phyloP scores from a whole-genome alignment of 2,888 invertebrate species.

The Pandemis heparana region DNA sequence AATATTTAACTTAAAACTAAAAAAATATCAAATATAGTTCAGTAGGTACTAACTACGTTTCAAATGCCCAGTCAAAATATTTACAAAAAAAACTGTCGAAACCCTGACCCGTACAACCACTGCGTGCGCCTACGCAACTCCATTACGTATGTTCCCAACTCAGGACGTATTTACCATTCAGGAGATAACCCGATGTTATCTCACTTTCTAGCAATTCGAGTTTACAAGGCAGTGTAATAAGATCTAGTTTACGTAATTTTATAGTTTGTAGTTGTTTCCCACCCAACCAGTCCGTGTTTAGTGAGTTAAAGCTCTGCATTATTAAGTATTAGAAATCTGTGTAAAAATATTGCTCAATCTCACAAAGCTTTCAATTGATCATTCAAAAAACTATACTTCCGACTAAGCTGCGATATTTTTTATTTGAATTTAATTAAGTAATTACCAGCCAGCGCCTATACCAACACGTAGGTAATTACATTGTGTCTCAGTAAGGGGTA shows the following conservation, averaged over 20 bases:
- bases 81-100: not conserved
- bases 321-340: not conserved
- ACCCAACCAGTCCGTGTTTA: not conserved
- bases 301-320: not conserved
- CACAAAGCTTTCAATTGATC: not conserved
- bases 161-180: slow-evolving; percentile 34
- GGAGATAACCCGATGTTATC: slow-evolving; percentile 34
- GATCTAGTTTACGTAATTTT: slow-evolving; percentile 31
- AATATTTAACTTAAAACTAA: too few species aligned
- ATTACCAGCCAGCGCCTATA: too few species aligned
- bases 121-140: slow-evolving; percentile 12
- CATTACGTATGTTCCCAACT: slow-evolving; percentile 6
- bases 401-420: too few species aligned
- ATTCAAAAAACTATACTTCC: too few species aligned
- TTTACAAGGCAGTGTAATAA: slow-evolving; percentile 11
- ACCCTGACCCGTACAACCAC: not conserved
- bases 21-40: too few species aligned
- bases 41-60: too few species aligned
- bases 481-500: too few species aligned
- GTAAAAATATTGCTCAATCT: not conserved
- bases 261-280: slow-evolving; percentile 25
- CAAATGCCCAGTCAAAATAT: too few species aligned
- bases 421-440: too few species aligned
- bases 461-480: too few species aligned
- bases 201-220: slow-evolving; percentile 36